These are phyloP conservation scores for Aleiodes alternator DNA, from an alignment of 2,888 invertebrate species.

Conservation along the genomic window DNA sequence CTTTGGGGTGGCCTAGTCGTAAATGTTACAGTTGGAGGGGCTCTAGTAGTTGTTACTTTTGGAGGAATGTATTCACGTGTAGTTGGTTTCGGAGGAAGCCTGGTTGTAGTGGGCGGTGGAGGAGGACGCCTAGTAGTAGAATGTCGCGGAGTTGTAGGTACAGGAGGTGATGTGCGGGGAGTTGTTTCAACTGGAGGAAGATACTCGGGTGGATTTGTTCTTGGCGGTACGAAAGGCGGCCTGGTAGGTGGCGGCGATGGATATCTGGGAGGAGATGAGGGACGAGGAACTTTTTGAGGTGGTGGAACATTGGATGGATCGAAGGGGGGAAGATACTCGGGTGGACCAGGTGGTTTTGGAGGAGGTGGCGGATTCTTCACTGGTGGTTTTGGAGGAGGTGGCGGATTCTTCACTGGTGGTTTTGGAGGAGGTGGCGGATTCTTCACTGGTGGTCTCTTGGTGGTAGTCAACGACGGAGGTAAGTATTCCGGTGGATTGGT, in stretches of 20 bases:
- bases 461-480: constrained; percentile 49
- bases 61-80: too few species aligned
- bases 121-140: not conserved
- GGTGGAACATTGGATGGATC: constrained; percentile 43
- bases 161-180: constrained; percentile 38
- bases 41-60: constrained; percentile 14
- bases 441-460: constrained; percentile 49
- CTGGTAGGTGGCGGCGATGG: constrained; percentile 53
- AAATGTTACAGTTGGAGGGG: constrained; percentile 8
- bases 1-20: constrained; percentile 45
- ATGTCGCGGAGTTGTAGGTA: constrained; percentile 20
- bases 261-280: constrained; percentile 73
- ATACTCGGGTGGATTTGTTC: constrained; percentile 34
- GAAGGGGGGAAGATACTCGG: constrained; percentile 19
- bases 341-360: constrained; percentile 1
- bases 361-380: constrained; percentile 40
- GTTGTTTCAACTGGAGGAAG: constrained; percentile 26
- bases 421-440: constrained; percentile 32
- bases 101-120: constrained; percentile 25
- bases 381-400: constrained; percentile 30
- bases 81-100: constrained; percentile 10
- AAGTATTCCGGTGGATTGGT: constrained; percentile 44
- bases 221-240: constrained; percentile 42
- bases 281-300: constrained; percentile 50
- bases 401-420: constrained; percentile 35